Conservation (phyloP, 2,888 invertebrate genomes). For the Lasioglossum leucozonium region DNA sequence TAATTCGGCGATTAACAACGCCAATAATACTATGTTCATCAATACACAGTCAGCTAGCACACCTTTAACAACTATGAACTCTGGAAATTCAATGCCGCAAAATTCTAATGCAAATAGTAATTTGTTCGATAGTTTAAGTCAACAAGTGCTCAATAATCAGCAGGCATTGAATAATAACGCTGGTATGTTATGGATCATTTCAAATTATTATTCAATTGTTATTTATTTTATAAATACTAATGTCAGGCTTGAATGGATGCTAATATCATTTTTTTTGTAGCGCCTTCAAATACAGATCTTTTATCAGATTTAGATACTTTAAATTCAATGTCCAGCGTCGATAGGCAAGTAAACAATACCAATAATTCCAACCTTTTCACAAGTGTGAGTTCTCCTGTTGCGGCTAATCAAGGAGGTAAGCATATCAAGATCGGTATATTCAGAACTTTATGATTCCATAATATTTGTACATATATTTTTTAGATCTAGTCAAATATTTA, state of each 20-base stretch:
- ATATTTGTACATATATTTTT: slow-evolving; percentile 2
- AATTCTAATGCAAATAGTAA: slow-evolving; percentile 75
- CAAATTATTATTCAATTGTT: slow-evolving; percentile 20
- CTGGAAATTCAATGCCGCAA: slow-evolving; percentile 57
- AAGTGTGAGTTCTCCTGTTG: slow-evolving; percentile 64
- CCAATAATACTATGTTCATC: slow-evolving; percentile 66
- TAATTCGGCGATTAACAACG: slow-evolving; percentile 74
- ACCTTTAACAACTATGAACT: slow-evolving; percentile 54
- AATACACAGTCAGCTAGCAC: slow-evolving; percentile 61
- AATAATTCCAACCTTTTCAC: slow-evolving; percentile 78
- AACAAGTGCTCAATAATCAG: slow-evolving; percentile 73
- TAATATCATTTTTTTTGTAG: slow-evolving; percentile 56
- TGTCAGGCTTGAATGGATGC: not conserved
- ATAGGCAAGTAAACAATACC: slow-evolving; percentile 72
- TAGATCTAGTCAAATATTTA: not conserved
- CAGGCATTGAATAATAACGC: slow-evolving; percentile 76
- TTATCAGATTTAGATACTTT: slow-evolving; percentile 85
- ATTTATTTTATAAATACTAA: slow-evolving; percentile 6
- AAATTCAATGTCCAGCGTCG: slow-evolving; percentile 70
- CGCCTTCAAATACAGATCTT: slow-evolving; percentile 83
- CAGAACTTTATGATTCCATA: slow-evolving; percentile 41
- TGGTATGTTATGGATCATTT: slow-evolving; percentile 63
- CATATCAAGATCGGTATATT: slow-evolving; percentile 15
- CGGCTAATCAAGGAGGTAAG: slow-evolving; percentile 77
- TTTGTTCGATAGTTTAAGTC: slow-evolving; percentile 75